These are phyloP conservation scores for Drosophila mercatorum DNA, from an alignment of 2,888 invertebrate species.

Conservation along the genomic window DNA sequence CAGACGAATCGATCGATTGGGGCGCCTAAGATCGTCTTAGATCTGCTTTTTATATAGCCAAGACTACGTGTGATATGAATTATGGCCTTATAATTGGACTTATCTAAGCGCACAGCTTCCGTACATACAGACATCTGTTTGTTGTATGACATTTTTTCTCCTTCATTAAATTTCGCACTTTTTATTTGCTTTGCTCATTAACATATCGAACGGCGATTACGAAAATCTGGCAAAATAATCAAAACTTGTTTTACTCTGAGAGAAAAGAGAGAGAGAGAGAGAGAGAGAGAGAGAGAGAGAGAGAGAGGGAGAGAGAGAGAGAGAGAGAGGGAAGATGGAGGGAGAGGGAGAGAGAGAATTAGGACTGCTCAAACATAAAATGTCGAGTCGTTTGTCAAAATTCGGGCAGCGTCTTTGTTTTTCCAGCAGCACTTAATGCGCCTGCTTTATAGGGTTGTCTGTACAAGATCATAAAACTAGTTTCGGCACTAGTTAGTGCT, in stretches of 20 bases:
- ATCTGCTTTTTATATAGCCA: slow-evolving; percentile 27
- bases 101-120: slow-evolving; percentile 29
- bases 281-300: not conserved
- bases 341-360: slow-evolving; percentile 22
- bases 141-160: slow-evolving; percentile 15
- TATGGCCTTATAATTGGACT: not conserved
- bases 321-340: too few relatives aligned
- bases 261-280: not conserved
- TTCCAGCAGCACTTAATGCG: slow-evolving; percentile 37
- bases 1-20: slow-evolving; percentile 50
- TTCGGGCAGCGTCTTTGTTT: slow-evolving; percentile 37
- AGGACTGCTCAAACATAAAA: slow-evolving; percentile 45
- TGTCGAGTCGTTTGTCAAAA: slow-evolving; percentile 45
- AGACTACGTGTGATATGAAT: slow-evolving; percentile 36
- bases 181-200: slow-evolving; percentile 57
- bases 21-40: slow-evolving; percentile 49
- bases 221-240: slow-evolving; percentile 5
- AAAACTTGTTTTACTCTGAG: slow-evolving; percentile 37
- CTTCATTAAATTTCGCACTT: slow-evolving; percentile 56
- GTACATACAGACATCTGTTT: not conserved
- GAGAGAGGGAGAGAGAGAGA: not conserved
- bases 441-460: slow-evolving; percentile 64
- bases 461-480: slow-evolving; percentile 67
- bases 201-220: slow-evolving; percentile 41
- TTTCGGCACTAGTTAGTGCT: slow-evolving; percentile 62